A percentile compares a stretch with the other conserved stretches of the same genome.
phyloP scores from a whole-genome alignment of 1,140 invertebrate species.

The Scaptomyza graminum region DNA sequence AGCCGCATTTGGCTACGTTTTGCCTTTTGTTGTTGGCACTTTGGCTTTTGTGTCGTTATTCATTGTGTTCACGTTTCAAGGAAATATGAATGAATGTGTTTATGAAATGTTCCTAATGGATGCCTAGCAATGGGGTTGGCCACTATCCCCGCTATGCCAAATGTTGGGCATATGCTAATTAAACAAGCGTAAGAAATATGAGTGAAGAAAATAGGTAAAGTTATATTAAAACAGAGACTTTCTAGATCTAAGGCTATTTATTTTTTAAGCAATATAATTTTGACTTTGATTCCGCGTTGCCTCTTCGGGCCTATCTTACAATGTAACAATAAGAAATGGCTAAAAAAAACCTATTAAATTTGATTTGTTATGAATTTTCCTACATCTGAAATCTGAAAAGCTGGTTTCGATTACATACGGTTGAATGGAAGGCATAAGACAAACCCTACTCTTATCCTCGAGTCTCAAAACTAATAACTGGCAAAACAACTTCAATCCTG shows the following conservation, averaged over 20 bases:
- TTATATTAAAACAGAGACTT: too few species aligned
- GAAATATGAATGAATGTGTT: constrained; percentile 67
- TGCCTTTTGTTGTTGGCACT: constrained; percentile 61
- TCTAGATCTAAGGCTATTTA: too few species aligned
- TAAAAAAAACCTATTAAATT: too few species aligned
- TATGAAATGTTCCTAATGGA: constrained; percentile 64
- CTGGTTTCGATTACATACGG: constrained; percentile 1
- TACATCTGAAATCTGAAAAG: neutral
- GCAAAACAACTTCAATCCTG: neutral
- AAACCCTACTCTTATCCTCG: constrained; percentile 18
- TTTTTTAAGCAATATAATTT: too few species aligned
- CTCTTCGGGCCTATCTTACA: too few species aligned
- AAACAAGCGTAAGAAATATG: constrained; percentile 17
- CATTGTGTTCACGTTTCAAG: constrained; percentile 59
- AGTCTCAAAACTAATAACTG: constrained; percentile 31
- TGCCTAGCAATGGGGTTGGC: constrained; percentile 40
- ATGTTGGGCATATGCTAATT: constrained; percentile 68
- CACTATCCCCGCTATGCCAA: constrained; percentile 31
- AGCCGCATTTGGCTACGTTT: constrained; percentile 4
- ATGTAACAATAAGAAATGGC: too few species aligned
- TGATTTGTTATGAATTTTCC: neutral
- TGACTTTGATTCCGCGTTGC: too few species aligned
- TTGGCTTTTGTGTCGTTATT: constrained; percentile 82
- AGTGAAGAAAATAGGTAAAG: neutral
- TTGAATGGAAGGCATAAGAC: constrained; percentile 18